Conservation (phyloP, 2,113 vertebrate genomes). For the Odontophorus gujanensis region DNA sequence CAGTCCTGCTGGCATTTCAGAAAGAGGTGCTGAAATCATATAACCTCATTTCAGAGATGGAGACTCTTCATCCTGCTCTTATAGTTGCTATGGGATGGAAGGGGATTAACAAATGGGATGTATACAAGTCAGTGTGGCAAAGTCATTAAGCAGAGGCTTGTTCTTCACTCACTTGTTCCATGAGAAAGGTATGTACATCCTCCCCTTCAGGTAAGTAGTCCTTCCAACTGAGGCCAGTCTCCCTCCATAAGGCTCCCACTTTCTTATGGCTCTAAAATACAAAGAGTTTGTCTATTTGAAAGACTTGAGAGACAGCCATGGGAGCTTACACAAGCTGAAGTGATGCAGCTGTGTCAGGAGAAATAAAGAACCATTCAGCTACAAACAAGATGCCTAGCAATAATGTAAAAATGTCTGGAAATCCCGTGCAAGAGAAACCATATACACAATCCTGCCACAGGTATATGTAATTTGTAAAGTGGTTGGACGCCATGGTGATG, state of each 20-base stretch:
- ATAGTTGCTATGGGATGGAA: not conserved
- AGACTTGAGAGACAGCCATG: not conserved
- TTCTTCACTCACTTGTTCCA: constrained; percentile 84
- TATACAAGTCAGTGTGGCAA: not conserved
- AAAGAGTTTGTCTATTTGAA: not conserved
- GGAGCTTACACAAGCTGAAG: not conserved
- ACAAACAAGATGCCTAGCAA: not conserved
- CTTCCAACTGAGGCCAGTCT: constrained; percentile 90
- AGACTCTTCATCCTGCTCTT: not conserved
- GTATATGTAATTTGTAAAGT: not conserved
- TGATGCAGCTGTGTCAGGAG: constrained; percentile 34
- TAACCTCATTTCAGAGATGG: not conserved
- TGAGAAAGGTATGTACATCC: constrained; percentile 90
- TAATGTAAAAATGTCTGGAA: not conserved
- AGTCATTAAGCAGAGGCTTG: not conserved
- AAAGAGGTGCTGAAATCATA: not conserved
- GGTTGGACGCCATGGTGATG: not conserved
- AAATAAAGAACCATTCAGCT: not conserved
- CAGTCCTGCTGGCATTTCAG: accelerated
- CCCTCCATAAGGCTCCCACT: constrained; percentile 93
- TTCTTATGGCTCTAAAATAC: constrained; percentile 95
- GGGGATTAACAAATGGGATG: accelerated
- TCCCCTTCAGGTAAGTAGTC: constrained; percentile 91
- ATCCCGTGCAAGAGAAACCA: not conserved
- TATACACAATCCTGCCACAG: not conserved